Evolutionary conservation across 2,888 invertebrate species (phyloP).

Genomic region (Hemithea aestivaria): DNA sequence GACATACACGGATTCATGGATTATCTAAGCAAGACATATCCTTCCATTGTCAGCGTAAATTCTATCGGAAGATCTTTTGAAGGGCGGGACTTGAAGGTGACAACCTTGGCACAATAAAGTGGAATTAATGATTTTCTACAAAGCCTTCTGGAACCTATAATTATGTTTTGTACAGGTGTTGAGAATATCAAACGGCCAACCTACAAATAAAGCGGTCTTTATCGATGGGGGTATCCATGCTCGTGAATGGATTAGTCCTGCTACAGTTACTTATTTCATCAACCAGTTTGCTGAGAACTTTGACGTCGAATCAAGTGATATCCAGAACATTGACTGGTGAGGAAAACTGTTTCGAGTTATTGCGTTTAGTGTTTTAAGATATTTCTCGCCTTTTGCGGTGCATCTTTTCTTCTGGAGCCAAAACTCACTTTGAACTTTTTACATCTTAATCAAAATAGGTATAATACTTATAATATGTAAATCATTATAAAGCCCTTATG

Average conservation of each 20-base stretch:
- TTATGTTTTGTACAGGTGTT: slow-evolving; percentile 44
- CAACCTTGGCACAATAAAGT: neutral
- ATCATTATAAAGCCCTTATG: too few relatives aligned
- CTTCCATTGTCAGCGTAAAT: slow-evolving; percentile 84
- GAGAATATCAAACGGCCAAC: slow-evolving; percentile 84
- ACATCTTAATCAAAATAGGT: too few relatives aligned
- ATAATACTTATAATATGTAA: too few relatives aligned
- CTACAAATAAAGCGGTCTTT: slow-evolving; percentile 84
- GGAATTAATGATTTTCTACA: neutral
- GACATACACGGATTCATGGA: slow-evolving; percentile 89
- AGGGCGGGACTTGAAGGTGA: slow-evolving; percentile 85
- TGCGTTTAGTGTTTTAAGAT: too few relatives aligned
- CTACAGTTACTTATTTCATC: slow-evolving; percentile 87
- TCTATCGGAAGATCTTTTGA: slow-evolving; percentile 88
- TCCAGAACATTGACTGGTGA: slow-evolving; percentile 70
- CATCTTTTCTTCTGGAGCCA: too few relatives aligned
- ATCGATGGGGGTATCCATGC: slow-evolving; percentile 93
- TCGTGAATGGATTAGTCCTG: slow-evolving; percentile 94
- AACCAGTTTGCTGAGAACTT: slow-evolving; percentile 87
- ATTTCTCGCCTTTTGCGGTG: too few relatives aligned
- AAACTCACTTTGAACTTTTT: too few relatives aligned
- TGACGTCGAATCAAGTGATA: slow-evolving; percentile 80
- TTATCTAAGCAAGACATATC: slow-evolving; percentile 87
- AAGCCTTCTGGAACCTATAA: neutral
- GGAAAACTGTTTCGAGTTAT: slow-evolving; percentile 1